Evolutionary conservation across 64 coral and sea anemone species (phyloP).

Genomic region (Acropora tenuis): DNA sequence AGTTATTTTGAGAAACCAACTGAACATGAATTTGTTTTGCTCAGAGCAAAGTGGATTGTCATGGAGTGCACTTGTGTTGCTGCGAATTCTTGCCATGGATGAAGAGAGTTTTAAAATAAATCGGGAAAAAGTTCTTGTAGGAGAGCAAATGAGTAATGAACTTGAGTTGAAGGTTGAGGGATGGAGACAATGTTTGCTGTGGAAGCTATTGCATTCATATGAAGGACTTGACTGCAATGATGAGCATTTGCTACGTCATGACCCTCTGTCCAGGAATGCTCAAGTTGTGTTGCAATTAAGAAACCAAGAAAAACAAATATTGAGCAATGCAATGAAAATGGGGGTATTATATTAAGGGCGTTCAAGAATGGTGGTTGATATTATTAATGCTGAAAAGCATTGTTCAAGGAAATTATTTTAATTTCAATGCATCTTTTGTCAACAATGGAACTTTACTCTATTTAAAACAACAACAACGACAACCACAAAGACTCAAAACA

Average conservation of each 20-base stretch:
- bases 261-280: background rate
- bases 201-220: conserved; percentile 26
- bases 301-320: conserved; percentile 57
- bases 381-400: too few relatives aligned
- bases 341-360: too few relatives aligned
- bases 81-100: conserved; percentile 78
- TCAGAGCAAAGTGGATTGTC: conserved; percentile 62
- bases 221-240: conserved; percentile 1
- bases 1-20: conserved; percentile 58
- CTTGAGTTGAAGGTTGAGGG: conserved; percentile 34
- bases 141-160: background rate
- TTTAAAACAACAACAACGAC: too few relatives aligned
- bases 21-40: conserved; percentile 69
- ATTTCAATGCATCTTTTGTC: too few relatives aligned
- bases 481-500: background rate
- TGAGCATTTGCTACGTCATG: background rate
- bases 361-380: too few relatives aligned
- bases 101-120: conserved; percentile 21
- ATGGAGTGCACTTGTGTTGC: conserved; percentile 64
- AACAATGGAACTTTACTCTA: background rate
- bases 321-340: conserved; percentile 11
- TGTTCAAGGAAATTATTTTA: background rate
- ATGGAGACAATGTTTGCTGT: conserved; percentile 58
- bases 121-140: conserved; percentile 58
- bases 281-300: conserved; percentile 32